Percentiles rank a stretch among this genome's conserved stretches.
Conservation (phyloP, 2,888 invertebrate species). For the Therioaphis trifolii region DNA sequence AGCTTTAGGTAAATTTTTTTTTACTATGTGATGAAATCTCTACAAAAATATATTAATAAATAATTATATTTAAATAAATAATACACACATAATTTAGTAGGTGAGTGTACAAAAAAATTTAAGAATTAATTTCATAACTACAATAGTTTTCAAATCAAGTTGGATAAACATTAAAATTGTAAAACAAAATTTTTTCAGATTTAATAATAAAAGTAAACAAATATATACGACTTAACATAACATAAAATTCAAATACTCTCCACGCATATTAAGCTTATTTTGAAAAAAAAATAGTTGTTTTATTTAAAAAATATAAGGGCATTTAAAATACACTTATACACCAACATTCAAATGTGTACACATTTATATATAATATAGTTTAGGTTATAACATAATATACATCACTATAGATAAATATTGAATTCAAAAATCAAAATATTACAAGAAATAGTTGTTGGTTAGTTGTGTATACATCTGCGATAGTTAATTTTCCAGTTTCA, state of each 20-base stretch:
- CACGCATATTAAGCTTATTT: too few species aligned
- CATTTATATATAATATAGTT: background rate
- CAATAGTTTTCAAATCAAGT: too few species aligned
- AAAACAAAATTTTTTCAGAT: background rate
- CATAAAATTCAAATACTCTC: too few species aligned
- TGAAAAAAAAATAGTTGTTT: too few species aligned
- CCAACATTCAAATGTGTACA: too few species aligned
- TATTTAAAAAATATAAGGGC: too few species aligned
- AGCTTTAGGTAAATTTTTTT: slow-evolving; percentile 61
- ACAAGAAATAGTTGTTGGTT: slow-evolving; percentile 44
- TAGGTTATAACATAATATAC: background rate
- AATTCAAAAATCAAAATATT: slow-evolving; percentile 17
- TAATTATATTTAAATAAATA: background rate
- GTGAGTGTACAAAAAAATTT: background rate
- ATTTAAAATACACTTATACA: too few species aligned
- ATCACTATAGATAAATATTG: background rate
- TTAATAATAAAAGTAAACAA: background rate
- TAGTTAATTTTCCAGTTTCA: slow-evolving; percentile 32
- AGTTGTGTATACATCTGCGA: slow-evolving; percentile 44
- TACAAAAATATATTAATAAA: slow-evolving; percentile 34
- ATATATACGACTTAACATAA: too few species aligned
- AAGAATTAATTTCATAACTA: too few species aligned
- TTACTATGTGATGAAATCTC: slow-evolving; percentile 64
- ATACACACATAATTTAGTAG: background rate
- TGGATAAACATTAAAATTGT: background rate